Evolutionary conservation across 2,888 invertebrate species (phyloP), one percentile per base, ranked within the genome.

Genomic region (Ophion slaviceki): DNA sequence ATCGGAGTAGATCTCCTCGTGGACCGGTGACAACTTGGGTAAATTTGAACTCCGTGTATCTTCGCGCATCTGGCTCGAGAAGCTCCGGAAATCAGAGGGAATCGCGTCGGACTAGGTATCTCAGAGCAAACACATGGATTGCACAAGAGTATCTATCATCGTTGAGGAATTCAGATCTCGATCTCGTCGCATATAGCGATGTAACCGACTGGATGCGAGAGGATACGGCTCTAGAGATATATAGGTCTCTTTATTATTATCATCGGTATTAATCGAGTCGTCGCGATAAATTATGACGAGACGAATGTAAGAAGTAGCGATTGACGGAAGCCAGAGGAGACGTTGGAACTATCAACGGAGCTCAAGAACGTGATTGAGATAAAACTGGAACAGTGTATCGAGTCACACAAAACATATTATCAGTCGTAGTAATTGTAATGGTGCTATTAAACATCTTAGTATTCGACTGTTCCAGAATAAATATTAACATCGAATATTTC

Each of bases 131-230:
- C 20, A 78, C 76, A 82, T 82, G 77, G 76, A 85, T 82, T 83
- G 64, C 77, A 80, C 85, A 87, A 87, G 77, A 80, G 80, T 61
- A 82, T 80, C 82, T 77, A 87, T 90, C 90, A 89, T 89, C 87
- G 86, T 84, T 76, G 75, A 87, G 88, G 90, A 89, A 90, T 90
- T 89, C 88, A 86, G 89, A 89, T 88, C 88, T 87, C 88, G 86
- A 76, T 88, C 87, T 83, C 79, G 78, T 86, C 81, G 66, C 74
- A 61, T 71, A 17, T 67, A 53, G 66, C 68, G 64, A 82, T 75
- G 24, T 75, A 28, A 70, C 53, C 8, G 62, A 74, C 74, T 80
- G 80, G 71, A 62, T 47, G 59, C 40, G 67, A 71, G 57, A 68
- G 72, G 77, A 76, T 14, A 47, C 11, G 28, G 64, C 47, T 14